These are phyloP conservation scores for Acleris emargana DNA, from an alignment of 2,888 invertebrate species.

Conservation along the genomic window DNA sequence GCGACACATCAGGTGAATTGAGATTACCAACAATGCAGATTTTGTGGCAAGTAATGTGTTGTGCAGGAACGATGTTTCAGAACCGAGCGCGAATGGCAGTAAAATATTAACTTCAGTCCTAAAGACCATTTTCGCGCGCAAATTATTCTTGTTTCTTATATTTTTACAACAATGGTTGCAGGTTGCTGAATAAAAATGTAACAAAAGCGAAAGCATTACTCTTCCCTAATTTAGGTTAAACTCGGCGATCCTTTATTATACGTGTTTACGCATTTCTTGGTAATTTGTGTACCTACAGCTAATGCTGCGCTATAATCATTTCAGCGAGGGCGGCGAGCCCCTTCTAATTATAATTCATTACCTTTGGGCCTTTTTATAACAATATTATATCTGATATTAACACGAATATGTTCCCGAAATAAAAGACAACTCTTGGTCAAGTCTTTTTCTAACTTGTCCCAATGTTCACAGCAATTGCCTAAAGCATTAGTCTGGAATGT, in stretches of 20 bases:
- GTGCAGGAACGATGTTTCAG: slow-evolving; percentile 2
- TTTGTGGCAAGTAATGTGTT: not conserved
- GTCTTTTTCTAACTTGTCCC: too few species aligned
- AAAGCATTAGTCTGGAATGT: too few species aligned
- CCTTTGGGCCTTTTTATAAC: slow-evolving; percentile 58
- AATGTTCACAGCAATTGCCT: too few species aligned
- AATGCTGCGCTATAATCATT: slow-evolving; percentile 76
- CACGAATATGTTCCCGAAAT: slow-evolving; percentile 28
- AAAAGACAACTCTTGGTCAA: not conserved
- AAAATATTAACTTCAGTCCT: slow-evolving; percentile 25
- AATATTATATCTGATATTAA: slow-evolving; percentile 51
- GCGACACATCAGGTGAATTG: too few species aligned
- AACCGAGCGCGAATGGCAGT: slow-evolving; percentile 3
- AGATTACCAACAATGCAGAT: too few species aligned
- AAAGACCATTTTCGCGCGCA: slow-evolving; percentile 19
- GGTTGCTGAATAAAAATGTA: slow-evolving; percentile 44
- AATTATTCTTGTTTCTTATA: slow-evolving; percentile 19
- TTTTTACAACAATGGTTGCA: slow-evolving; percentile 26
- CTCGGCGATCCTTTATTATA: slow-evolving; percentile 68
- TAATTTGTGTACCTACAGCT: slow-evolving; percentile 72
- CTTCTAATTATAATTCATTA: slow-evolving; percentile 77
- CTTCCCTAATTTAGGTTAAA: slow-evolving; percentile 61
- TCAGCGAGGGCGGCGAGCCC: slow-evolving; percentile 58
- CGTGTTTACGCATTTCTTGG: slow-evolving; percentile 76
- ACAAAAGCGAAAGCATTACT: slow-evolving; percentile 50